Conservation (phyloP, 2,888 invertebrate species). For the Athalia cordata region DNA sequence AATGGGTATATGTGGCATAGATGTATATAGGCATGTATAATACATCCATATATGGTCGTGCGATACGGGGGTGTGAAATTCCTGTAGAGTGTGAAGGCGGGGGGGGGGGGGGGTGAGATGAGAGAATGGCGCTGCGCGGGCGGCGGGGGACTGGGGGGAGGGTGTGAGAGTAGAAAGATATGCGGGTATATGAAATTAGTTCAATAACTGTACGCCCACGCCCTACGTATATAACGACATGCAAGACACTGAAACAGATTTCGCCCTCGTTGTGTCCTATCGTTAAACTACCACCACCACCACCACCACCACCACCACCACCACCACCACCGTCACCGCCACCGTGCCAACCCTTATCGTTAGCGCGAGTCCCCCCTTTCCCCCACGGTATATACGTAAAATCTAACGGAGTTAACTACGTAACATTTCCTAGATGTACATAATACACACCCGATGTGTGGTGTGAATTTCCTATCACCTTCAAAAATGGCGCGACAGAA, state of each 20-base stretch:
- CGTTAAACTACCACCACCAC: constrained; percentile 38
- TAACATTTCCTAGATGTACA: not conserved
- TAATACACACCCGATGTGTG: no score
- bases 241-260: constrained; percentile 45
- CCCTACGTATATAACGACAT: constrained; percentile 51
- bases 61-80: no score
- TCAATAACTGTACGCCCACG: constrained; percentile 70
- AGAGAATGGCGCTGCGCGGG: not conserved
- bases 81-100: no score
- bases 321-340: no score
- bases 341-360: constrained; percentile 32
- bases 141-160: constrained; percentile 8
- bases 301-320: not conserved
- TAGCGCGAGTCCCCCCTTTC: constrained; percentile 14
- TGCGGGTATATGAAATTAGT: constrained; percentile 66
- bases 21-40: no score
- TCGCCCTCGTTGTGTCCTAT: constrained; percentile 42
- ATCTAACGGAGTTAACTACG: constrained; percentile 39
- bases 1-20: no score
- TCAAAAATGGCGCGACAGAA: no score
- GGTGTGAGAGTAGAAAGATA: constrained; percentile 51
- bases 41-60: no score
- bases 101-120: no score
- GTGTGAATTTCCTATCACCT: no score
- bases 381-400: constrained; percentile 19